These are phyloP conservation scores for Alligator mississippiensis DNA, from an alignment of 2,113 vertebrate genomes.

Conservation along the genomic window DNA sequence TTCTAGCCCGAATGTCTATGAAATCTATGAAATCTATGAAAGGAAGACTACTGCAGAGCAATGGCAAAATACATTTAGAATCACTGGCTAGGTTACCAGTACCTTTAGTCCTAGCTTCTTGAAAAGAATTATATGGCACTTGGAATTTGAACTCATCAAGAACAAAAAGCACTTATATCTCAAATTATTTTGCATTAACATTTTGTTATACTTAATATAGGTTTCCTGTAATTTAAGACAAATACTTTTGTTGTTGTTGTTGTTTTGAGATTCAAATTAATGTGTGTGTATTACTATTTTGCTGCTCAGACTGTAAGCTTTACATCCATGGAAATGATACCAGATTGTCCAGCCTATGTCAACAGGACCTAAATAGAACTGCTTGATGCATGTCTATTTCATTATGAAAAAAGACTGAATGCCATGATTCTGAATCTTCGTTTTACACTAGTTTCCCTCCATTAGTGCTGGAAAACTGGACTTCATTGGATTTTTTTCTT, in stretches of 20 bases:
- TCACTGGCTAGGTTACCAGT: background rate
- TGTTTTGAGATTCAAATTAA: constrained; percentile 1
- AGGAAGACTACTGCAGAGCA: background rate
- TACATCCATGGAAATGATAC: background rate
- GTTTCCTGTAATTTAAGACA: background rate
- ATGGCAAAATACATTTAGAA: background rate
- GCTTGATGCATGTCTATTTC: background rate
- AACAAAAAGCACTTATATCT: background rate
- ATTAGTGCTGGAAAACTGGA: background rate
- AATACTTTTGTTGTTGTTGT: background rate
- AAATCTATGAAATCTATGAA: background rate
- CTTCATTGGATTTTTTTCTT: background rate
- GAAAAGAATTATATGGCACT: background rate
- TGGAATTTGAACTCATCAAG: background rate
- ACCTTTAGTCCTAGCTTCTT: background rate
- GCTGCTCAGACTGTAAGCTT: background rate
- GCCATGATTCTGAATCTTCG: background rate
- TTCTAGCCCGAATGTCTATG: too few relatives aligned
- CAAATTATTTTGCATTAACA: background rate
- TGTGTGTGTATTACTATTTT: background rate
- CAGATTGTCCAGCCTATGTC: background rate
- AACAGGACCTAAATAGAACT: background rate
- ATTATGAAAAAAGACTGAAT: background rate
- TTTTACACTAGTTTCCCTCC: background rate
- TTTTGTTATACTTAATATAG: background rate